phyloP scores from a whole-genome alignment of 2,888 invertebrate species.

The Cinara cedri region DNA sequence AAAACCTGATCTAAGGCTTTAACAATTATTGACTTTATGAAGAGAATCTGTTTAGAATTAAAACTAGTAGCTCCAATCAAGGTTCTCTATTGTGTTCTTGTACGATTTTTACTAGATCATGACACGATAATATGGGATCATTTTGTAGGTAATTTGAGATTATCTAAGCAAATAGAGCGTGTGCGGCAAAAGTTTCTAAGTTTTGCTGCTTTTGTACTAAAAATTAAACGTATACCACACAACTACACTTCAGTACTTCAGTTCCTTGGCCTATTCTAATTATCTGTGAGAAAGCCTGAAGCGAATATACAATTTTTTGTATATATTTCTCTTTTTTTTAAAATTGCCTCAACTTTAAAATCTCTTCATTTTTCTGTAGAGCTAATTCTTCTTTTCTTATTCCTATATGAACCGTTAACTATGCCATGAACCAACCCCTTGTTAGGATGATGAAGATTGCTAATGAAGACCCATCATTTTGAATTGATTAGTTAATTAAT shows the following conservation, averaged over 20 bases:
- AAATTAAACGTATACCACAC: neutral
- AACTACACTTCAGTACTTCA: neutral
- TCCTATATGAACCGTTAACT: too few relatives aligned
- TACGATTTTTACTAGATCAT: neutral
- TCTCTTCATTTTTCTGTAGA: too few relatives aligned
- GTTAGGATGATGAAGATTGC: too few relatives aligned
- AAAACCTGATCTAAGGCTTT: neutral
- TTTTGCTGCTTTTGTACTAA: neutral
- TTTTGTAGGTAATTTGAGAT: neutral
- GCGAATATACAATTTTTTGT: too few relatives aligned
- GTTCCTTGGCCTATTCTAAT: neutral
- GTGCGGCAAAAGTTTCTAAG: too few relatives aligned
- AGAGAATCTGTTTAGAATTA: neutral
- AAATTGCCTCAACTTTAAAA: too few relatives aligned
- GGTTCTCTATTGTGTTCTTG: neutral
- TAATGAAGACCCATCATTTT: too few relatives aligned
- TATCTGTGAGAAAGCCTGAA: neutral
- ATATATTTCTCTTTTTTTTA: too few relatives aligned
- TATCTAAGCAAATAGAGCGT: neutral
- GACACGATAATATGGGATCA: neutral
- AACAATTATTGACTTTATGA: neutral
- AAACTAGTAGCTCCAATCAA: neutral
- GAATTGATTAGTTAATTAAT: too few relatives aligned
- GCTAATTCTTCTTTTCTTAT: too few relatives aligned
- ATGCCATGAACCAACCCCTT: too few relatives aligned